phyloP scores from a whole-genome alignment of 2,113 vertebrate genomes.

The Lycocorax pyrrhopterus region DNA sequence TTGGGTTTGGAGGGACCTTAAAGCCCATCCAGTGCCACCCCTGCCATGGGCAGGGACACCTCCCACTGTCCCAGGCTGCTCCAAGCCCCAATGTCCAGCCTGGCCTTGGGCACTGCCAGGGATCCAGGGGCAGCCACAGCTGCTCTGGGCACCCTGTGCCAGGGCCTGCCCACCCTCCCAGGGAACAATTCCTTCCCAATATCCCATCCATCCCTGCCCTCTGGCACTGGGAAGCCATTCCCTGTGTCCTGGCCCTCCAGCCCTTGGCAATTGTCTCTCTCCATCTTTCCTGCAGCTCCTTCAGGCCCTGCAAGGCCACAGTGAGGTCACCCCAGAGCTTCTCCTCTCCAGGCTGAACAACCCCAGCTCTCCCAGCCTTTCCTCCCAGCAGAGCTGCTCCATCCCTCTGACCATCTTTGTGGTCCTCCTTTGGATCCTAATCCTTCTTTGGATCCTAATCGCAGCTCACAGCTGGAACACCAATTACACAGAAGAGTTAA shows the following conservation, averaged over 20 bases:
- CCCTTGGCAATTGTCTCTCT: not conserved
- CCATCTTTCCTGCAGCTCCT: not conserved
- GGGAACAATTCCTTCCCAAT: not conserved
- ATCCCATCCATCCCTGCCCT: not conserved
- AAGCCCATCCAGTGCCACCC: rapidly evolving
- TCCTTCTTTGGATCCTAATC: not conserved
- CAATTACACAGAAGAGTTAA: not conserved
- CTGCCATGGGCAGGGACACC: not conserved
- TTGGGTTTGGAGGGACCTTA: not conserved
- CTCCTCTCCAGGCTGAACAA: not conserved
- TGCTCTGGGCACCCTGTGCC: not conserved
- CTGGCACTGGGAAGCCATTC: not conserved
- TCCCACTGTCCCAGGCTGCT: not conserved
- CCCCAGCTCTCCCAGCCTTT: not conserved
- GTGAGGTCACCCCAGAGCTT: not conserved
- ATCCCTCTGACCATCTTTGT: not conserved
- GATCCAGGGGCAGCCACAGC: not conserved
- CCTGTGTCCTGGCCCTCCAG: not conserved
- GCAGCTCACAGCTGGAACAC: not conserved
- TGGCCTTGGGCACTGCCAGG: not conserved
- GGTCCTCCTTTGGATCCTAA: not conserved
- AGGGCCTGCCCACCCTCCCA: not conserved
- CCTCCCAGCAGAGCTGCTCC: not conserved
- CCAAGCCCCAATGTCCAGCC: not conserved
- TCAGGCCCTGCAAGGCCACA: too few species aligned